Evolutionary conservation across 2,113 vertebrate genomes (phyloP), one percentile per base, ranked within the genome.

Genomic region (Notarius lentiginosus): DNA sequence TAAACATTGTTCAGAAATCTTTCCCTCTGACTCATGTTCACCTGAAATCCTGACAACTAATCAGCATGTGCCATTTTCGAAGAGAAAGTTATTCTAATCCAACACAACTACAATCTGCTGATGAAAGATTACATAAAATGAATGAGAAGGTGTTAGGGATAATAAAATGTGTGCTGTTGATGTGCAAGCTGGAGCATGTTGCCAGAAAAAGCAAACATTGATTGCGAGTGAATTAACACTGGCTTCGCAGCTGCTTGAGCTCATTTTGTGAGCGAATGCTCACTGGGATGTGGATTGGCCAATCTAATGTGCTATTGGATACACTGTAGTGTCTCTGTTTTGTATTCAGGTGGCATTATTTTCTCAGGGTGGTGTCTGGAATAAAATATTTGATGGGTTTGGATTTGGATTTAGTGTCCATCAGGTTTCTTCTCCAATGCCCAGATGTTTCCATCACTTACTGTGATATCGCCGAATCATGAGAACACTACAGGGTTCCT

Each of bases 91-190:
- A 41, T 12, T 68, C 61, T 79, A 7, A 24, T 56, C 30, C 47
- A 63, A 53, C 77, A 60, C 22, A 55, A 55, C 60, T 11, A 18
- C 14, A 81, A 12, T 47, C 56, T 30, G 4, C 63, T 88, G 77
- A 85, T 81, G 51, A 85, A 66, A 84, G 60, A 84, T 81, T 61
- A 6, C n/a, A n/a, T 41, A 9, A 18, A 17, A 82, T 47, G 34
- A 68, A 30, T 41, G 56, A 47, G 41, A 49, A 63, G 56, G 17
- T 73, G 41, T 3, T 41, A 41, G 41, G 56, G 55, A 15, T 82
- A 86, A 82, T 82, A 41, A 75, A 60, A 27, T 9, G 53, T 18
- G 15, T 60, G 53, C 5, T 7, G 55, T 61, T 56, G 55, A 61
- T 53, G 79, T 41, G 65, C 15, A 1, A 22, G 58, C 30, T 49